Conservation (phyloP, 1,140 invertebrate species). For the Pseudomyrmex sp. region DNA sequence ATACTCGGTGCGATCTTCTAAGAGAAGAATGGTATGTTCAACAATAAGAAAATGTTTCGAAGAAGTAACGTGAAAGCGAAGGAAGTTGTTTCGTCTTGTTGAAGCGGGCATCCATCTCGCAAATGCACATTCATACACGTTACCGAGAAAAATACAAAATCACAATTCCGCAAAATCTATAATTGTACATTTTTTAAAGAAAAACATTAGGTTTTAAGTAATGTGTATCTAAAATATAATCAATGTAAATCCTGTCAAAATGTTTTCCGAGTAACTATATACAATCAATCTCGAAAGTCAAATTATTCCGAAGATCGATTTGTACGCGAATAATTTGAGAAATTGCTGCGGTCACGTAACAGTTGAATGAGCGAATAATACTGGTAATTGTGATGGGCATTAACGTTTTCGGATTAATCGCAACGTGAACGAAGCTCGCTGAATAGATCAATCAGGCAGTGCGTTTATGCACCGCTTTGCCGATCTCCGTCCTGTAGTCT, state of each 20-base stretch:
- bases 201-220: too few species aligned
- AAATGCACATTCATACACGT: not conserved
- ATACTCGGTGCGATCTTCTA: not conserved
- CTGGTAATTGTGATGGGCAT: not conserved
- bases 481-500: constrained; percentile 63
- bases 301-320: not conserved
- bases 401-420: constrained; percentile 68
- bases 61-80: constrained; percentile 15
- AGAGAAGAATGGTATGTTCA: constrained; percentile 22
- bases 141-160: not conserved
- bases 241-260: too few species aligned
- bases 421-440: constrained; percentile 64
- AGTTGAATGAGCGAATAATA: not conserved
- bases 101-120: not conserved
- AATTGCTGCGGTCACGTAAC: not conserved
- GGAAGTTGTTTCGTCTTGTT: constrained; percentile 12
- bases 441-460: constrained; percentile 73
- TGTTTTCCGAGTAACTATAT: too few species aligned
- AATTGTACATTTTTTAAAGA: too few species aligned
- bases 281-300: too few species aligned
- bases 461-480: constrained; percentile 66
- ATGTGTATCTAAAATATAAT: too few species aligned
- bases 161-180: not conserved
- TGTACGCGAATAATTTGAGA: not conserved
- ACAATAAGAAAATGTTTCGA: constrained; percentile 17